Conservation (phyloP, 2,113 vertebrate species). For the Perca fluviatilis region DNA sequence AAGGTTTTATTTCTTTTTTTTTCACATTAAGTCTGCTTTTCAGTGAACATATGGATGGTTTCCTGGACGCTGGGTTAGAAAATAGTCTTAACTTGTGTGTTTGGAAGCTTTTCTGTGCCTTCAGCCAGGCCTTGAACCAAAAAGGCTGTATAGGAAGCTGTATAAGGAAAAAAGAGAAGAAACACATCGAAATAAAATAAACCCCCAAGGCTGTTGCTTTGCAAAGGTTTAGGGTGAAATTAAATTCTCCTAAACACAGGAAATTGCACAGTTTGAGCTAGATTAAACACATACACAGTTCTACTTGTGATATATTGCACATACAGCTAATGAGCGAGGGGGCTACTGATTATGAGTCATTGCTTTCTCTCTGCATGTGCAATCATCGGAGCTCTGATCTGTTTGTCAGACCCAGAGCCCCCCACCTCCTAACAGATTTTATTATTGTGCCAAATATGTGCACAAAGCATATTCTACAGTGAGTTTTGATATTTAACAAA, state of each 20-base stretch:
- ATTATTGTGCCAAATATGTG: slow-evolving; percentile 1
- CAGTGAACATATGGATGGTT: slow-evolving; percentile 1
- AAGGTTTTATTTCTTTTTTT: background rate
- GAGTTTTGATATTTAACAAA: background rate
- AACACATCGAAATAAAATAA: slow-evolving; percentile 30
- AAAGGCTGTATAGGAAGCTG: slow-evolving; percentile 9
- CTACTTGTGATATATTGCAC: slow-evolving; percentile 56
- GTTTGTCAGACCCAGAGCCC: slow-evolving; percentile 17
- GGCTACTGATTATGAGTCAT: slow-evolving; percentile 55
- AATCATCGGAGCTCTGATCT: slow-evolving; percentile 37
- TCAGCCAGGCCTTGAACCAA: slow-evolving; percentile 17
- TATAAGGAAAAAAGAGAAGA: slow-evolving; percentile 34
- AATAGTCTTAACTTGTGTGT: background rate
- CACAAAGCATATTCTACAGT: background rate
- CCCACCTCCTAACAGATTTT: background rate
- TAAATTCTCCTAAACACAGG: slow-evolving; percentile 64
- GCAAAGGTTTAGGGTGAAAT: slow-evolving; percentile 41
- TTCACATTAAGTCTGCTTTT: background rate
- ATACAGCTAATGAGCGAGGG: slow-evolving; percentile 58
- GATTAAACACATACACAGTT: slow-evolving; percentile 49
- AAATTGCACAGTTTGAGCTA: slow-evolving; percentile 58
- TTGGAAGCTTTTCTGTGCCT: slow-evolving; percentile 16
- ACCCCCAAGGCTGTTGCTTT: slow-evolving; percentile 30
- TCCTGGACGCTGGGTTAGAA: background rate
- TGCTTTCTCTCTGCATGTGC: slow-evolving; percentile 32